phyloP scores from a whole-genome alignment of 2,888 invertebrate genomes.

The Cryptocheilus praepositus region DNA sequence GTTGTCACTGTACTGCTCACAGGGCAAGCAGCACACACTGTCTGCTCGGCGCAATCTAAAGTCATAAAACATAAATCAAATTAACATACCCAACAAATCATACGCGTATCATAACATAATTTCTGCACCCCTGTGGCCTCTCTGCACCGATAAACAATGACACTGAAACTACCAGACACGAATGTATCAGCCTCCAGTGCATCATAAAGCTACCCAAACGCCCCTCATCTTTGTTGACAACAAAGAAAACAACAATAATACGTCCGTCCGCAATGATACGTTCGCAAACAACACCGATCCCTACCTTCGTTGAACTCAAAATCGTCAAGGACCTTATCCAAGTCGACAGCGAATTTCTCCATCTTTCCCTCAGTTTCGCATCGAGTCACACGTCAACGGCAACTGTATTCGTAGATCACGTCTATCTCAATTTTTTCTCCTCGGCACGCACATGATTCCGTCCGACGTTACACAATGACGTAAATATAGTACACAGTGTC shows the following conservation, averaged over 20 bases:
- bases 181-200: too few species aligned
- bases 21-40: constrained; percentile 58
- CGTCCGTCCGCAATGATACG: background rate
- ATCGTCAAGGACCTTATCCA: constrained; percentile 90
- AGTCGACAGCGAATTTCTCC: constrained; percentile 83
- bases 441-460: too few species aligned
- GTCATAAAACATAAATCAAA: constrained; percentile 22
- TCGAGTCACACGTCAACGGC: background rate
- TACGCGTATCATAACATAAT: background rate
- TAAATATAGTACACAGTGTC: background rate
- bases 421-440: too few species aligned
- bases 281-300: too few species aligned
- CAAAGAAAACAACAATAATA: too few species aligned
- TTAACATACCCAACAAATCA: background rate
- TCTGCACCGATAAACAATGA: too few species aligned
- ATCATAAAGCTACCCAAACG: too few species aligned
- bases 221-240: too few species aligned
- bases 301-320: constrained; percentile 85
- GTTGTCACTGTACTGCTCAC: constrained; percentile 33
- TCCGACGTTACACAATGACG: background rate
- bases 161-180: too few species aligned
- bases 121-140: background rate
- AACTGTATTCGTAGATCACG: too few species aligned
- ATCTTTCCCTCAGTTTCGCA: constrained; percentile 61
- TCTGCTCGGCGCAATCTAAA: constrained; percentile 71